Conservation (phyloP, 2,888 invertebrate genomes). For the Germaria angustata region DNA sequence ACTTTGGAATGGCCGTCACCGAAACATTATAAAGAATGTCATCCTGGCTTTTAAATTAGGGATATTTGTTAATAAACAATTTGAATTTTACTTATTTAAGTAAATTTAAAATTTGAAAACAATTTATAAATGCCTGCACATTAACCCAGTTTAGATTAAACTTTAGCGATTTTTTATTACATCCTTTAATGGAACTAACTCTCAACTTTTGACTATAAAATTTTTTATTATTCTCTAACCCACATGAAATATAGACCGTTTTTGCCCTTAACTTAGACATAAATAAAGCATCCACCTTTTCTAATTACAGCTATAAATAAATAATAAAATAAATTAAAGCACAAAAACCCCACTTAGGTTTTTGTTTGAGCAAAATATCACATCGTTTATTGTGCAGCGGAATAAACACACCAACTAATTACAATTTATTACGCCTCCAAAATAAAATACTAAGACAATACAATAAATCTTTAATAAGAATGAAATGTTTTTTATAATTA, state of each 20-base stretch:
- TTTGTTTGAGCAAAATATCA: neutral
- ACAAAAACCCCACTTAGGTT: slow-evolving; percentile 39
- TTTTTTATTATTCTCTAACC: neutral
- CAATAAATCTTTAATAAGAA: slow-evolving; percentile 57
- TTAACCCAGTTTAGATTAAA: too few species aligned
- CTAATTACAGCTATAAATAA: slow-evolving; percentile 64
- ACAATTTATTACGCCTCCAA: slow-evolving; percentile 64
- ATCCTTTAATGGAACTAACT: too few species aligned
- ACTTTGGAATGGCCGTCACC: too few species aligned
- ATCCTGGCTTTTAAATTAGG: too few species aligned
- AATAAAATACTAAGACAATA: slow-evolving; percentile 59
- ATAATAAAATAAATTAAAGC: slow-evolving; percentile 56
- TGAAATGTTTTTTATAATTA: neutral
- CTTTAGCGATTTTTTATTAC: too few species aligned
- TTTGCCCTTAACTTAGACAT: slow-evolving; percentile 37
- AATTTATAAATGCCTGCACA: too few species aligned
- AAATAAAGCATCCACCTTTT: slow-evolving; percentile 63
- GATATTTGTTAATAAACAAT: too few species aligned
- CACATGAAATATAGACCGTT: slow-evolving; percentile 18
- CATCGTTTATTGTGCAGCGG: neutral
- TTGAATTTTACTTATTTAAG: too few species aligned
- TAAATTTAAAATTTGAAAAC: too few species aligned
- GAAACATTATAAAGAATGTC: too few species aligned
- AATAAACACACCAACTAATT: slow-evolving; percentile 51
- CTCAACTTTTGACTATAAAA: too few species aligned